A percentile compares a stretch with the other conserved stretches of the same genome.
Evolutionary conservation across 2,888 invertebrate genomes (phyloP).

Genomic region (Scotopteryx bipunctaria): DNA sequence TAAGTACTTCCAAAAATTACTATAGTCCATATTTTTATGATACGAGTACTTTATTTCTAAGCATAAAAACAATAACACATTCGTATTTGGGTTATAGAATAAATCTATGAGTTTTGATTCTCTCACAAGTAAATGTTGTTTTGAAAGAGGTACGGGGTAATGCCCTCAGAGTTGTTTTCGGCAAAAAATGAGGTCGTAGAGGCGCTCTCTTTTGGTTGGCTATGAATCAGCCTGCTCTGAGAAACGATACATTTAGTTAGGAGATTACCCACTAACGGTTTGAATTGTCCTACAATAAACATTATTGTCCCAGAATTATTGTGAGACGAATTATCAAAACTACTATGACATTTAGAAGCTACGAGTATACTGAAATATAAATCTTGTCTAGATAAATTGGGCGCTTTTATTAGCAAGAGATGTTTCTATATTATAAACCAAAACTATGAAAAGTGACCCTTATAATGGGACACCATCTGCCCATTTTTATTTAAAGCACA

Average conservation of each 20-base stretch:
- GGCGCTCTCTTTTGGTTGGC: constrained; percentile 75
- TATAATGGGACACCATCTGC: too few species aligned
- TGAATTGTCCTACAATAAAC: background rate
- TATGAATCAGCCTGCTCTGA: constrained; percentile 76
- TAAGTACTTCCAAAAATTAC: too few species aligned
- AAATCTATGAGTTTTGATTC: constrained; percentile 18
- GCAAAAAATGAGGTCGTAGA: constrained; percentile 81
- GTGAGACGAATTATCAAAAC: too few species aligned
- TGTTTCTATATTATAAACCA: too few species aligned
- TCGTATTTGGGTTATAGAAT: constrained; percentile 20
- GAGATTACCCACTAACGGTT: constrained; percentile 30
- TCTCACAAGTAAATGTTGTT: constrained; percentile 65
- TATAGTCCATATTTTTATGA: background rate
- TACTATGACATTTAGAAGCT: too few species aligned
- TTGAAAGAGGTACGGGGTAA: constrained; percentile 71
- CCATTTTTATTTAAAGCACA: too few species aligned
- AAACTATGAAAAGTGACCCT: too few species aligned
- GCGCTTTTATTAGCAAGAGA: too few species aligned
- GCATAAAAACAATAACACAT: background rate
- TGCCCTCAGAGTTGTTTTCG: constrained; percentile 81
- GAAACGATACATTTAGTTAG: constrained; percentile 70
- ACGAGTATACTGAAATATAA: too few species aligned
- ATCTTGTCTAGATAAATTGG: too few species aligned
- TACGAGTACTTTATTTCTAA: too few species aligned
- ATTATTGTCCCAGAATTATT: background rate